Base-by-base conservation (phyloP, 1,140 invertebrate species). In the Magallana gigas region DNA sequence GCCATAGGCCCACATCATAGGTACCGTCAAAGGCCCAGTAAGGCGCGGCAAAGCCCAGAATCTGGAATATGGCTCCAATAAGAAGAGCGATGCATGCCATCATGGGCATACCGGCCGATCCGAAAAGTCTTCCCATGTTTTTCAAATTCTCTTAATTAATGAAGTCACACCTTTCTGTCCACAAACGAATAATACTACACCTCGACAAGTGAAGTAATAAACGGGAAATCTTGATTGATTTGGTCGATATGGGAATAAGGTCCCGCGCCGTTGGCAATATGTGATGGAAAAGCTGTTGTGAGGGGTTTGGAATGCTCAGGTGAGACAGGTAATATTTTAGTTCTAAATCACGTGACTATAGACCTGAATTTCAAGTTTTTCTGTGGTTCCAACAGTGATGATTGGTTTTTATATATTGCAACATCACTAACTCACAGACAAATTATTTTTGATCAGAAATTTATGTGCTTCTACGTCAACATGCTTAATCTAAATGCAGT, bases 31-130 rank as follows among this genome's bases (percentile, higher is more conserved):
- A 57, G 3, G 90, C 87, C 92, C 92, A 93, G 84, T 90, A 90
- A 8, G 92, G 91, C 29, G 92, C 83, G 14, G 91, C 91, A 23
- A 90, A 90, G 29, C 89, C 80, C n/a, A 93, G 87, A 48, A 93
- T 89, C 57, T 91, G 89, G 56, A 91, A 81, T 18, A 91, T 86
- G 23, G 88, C 89, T 9, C 88, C 89, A 6, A 86, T 86, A 11
- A 93, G 76, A 7, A 92, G 87, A 29, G 88, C 89, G 14, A 91
- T 83, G 83, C 89, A 90, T 2, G 87, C 88, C 11, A 90, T 89
- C 29, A 91, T 88, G 57, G 91, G 91, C 29, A 90, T 80, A 80
- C 90, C 88, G 23, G 88, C 90, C 11, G 90, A 84, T 12, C 91
- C 90, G 1, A 92, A 84, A 12, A 86, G n/a, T 23, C 88, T 82